These are phyloP conservation scores for Machaerirhynchus nigripectus DNA, from an alignment of 2,113 vertebrate genomes.

Conservation along the genomic window DNA sequence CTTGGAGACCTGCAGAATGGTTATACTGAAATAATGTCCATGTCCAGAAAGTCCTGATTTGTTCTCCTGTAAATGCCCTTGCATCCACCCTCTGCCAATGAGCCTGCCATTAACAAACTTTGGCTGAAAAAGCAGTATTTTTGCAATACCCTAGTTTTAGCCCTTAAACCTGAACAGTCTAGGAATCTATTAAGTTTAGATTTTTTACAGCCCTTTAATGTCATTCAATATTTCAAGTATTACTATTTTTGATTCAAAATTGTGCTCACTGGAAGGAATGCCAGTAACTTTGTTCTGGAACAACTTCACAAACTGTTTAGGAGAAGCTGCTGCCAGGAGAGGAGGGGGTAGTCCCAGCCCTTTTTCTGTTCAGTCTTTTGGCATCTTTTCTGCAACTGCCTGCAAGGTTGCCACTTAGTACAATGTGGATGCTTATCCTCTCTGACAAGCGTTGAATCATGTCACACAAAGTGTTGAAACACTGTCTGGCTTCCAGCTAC, in stretches of 20 bases:
- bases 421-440: background rate
- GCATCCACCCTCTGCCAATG: background rate
- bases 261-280: background rate
- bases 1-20: background rate
- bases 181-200: background rate
- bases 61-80: background rate
- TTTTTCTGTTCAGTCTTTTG: background rate
- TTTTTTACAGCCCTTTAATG: background rate
- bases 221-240: background rate
- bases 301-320: background rate
- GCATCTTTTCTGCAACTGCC: background rate
- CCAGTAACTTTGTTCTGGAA: background rate
- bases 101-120: background rate
- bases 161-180: background rate
- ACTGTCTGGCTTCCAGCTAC: background rate
- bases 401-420: background rate
- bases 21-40: background rate
- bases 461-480: background rate
- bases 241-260: background rate
- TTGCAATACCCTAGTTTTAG: background rate
- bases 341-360: background rate
- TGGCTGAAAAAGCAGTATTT: rapidly evolving
- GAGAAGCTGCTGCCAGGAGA: background rate
- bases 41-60: background rate
- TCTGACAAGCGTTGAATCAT: background rate